phyloP scores from a whole-genome alignment of 2,888 invertebrate genomes.

The Lasiommata megera region DNA sequence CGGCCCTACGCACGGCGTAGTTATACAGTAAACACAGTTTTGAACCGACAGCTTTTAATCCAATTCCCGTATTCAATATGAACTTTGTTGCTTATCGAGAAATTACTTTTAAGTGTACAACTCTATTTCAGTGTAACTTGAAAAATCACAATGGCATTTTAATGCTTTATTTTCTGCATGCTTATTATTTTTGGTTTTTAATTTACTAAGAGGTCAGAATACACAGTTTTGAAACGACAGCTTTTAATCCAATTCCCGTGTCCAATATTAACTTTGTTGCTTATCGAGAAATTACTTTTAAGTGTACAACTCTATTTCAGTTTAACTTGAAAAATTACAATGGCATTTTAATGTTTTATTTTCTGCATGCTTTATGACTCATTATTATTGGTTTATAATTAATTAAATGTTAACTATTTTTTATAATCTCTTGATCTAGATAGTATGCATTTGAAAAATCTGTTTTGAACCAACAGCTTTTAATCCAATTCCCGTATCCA shows the following conservation, averaged over 20 bases:
- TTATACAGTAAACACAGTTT: slow-evolving; percentile 45
- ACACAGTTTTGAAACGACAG: slow-evolving; percentile 49
- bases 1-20: slow-evolving; percentile 50
- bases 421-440: too few relatives aligned
- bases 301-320: slow-evolving; percentile 18
- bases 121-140: slow-evolving; percentile 1
- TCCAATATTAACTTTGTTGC: slow-evolving; percentile 36
- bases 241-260: slow-evolving; percentile 52
- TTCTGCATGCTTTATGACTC: too few relatives aligned
- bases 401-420: too few relatives aligned
- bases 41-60: slow-evolving; percentile 50
- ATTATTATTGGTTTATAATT: too few relatives aligned
- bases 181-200: too few relatives aligned
- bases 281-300: slow-evolving; percentile 5
- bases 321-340: too few relatives aligned
- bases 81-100: slow-evolving; percentile 31
- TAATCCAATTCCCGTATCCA: slow-evolving; percentile 50
- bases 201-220: too few relatives aligned
- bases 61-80: slow-evolving; percentile 45
- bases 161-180: too few relatives aligned
- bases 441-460: too few relatives aligned
- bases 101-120: slow-evolving; percentile 14
- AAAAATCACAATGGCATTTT: too few relatives aligned
- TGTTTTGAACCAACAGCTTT: slow-evolving; percentile 49
- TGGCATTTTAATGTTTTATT: too few relatives aligned